Evolutionary conservation across 2,888 invertebrate genomes (phyloP).

Genomic region (Operophtera brumata): DNA sequence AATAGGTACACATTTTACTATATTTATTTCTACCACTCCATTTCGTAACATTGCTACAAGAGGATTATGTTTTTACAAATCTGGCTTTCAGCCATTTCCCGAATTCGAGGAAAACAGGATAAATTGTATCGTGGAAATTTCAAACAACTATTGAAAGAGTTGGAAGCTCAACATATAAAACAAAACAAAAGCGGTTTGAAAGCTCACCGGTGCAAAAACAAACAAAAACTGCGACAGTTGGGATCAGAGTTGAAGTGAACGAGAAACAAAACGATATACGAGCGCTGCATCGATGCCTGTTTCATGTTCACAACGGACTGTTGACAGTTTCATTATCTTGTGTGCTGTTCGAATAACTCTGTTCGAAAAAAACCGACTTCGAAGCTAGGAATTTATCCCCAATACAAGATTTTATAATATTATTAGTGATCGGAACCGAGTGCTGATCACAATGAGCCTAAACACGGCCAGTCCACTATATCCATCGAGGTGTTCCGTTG

Average conservation of each 20-base stretch:
- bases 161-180: conserved; percentile 29
- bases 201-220: conserved; percentile 34
- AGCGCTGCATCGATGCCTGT: conserved; percentile 25
- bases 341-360: conserved; percentile 24
- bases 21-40: background rate
- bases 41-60: background rate
- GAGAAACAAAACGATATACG: conserved; percentile 36
- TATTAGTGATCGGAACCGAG: too few species aligned
- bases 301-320: conserved; percentile 31
- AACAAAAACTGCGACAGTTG: conserved; percentile 34
- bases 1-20: too few species aligned
- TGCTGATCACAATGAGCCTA: too few species aligned
- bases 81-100: conserved; percentile 18
- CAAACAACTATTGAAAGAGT: conserved; percentile 30
- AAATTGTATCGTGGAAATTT: conserved; percentile 23
- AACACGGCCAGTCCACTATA: too few species aligned
- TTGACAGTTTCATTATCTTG: conserved; percentile 46
- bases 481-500: too few species aligned
- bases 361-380: too few species aligned
- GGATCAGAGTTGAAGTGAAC: conserved; percentile 39
- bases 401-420: too few species aligned
- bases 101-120: conserved; percentile 14
- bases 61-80: conserved; percentile 7
- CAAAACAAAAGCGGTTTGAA: conserved; percentile 30
- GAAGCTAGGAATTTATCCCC: too few species aligned